phyloP scores from a whole-genome alignment of 1,140 invertebrate genomes.

The Leguminivora glycinivorella region DNA sequence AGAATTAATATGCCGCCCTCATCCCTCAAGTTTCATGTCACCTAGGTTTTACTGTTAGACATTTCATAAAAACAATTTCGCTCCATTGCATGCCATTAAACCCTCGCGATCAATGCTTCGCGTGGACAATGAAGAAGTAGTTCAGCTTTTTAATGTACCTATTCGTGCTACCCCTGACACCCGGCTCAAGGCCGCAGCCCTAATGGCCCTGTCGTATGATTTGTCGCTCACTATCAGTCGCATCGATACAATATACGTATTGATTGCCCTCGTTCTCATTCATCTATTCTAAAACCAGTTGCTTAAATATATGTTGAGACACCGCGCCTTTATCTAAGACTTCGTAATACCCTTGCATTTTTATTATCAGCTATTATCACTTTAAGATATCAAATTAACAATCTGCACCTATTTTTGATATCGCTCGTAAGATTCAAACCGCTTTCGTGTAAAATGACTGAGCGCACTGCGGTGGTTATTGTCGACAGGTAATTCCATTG shows the following conservation, averaged over 20 bases:
- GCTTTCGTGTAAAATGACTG: neutral
- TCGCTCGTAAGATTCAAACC: neutral
- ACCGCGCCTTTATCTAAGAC: constrained; percentile 4
- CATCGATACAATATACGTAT: constrained; percentile 39
- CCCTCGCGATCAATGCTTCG: neutral
- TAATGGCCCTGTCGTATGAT: constrained; percentile 43
- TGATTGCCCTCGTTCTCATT: constrained; percentile 46
- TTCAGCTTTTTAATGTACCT: constrained; percentile 22
- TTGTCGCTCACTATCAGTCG: constrained; percentile 44
- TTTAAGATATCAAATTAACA: neutral
- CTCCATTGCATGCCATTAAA: neutral
- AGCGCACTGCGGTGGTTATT: neutral
- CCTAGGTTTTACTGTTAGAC: neutral
- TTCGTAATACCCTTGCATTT: constrained; percentile 10
- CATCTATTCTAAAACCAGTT: constrained; percentile 21
- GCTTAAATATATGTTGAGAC: constrained; percentile 18
- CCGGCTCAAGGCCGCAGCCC: constrained; percentile 43
- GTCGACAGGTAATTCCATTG: constrained; percentile 20
- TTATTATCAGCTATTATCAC: constrained; percentile 17
- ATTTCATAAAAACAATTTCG: neutral
- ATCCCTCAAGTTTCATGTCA: neutral
- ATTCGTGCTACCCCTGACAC: constrained; percentile 39
- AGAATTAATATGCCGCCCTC: neutral
- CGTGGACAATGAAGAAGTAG: constrained; percentile 1
- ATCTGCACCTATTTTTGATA: neutral